A percentile compares a stretch with the other conserved stretches of the same genome.
Conservation (phyloP, 2,113 vertebrate species). For the Zosterops lateralis region DNA sequence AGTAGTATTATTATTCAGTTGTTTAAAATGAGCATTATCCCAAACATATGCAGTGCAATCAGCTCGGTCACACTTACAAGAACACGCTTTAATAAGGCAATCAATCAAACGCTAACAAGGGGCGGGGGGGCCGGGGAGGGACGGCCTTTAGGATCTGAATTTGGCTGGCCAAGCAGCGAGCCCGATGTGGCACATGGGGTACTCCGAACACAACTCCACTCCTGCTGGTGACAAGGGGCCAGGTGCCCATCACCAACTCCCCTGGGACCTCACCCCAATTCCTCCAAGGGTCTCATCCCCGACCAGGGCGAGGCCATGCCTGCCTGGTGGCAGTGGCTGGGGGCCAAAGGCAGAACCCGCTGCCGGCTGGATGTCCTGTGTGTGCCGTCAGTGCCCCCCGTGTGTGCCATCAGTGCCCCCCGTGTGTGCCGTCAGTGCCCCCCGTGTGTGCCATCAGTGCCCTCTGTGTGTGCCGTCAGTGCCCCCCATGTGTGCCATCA, state of each 20-base stretch:
- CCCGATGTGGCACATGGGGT: background rate
- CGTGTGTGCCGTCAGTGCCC: no score
- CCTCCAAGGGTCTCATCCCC: background rate
- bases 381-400: no score
- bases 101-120: conserved; percentile 90
- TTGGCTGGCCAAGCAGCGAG: conserved; percentile 29
- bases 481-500: no score
- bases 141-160: conserved; percentile 45
- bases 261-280: background rate
- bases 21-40: conserved; percentile 97
- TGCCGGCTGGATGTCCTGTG: background rate
- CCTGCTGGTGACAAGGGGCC: background rate
- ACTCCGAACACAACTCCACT: background rate
- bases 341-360: background rate
- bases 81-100: conserved; percentile 99
- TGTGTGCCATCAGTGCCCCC: no score
- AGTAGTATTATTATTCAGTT: conserved; percentile 74
- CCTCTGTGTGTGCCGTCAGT: no score
- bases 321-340: background rate
- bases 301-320: background rate
- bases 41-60: conserved; percentile 99
- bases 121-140: background rate
- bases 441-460: no score
- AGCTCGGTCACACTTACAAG: conserved; percentile 99
- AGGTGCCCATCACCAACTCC: background rate